phyloP scores from a whole-genome alignment of 2,888 invertebrate species.

The Hyalella azteca region DNA sequence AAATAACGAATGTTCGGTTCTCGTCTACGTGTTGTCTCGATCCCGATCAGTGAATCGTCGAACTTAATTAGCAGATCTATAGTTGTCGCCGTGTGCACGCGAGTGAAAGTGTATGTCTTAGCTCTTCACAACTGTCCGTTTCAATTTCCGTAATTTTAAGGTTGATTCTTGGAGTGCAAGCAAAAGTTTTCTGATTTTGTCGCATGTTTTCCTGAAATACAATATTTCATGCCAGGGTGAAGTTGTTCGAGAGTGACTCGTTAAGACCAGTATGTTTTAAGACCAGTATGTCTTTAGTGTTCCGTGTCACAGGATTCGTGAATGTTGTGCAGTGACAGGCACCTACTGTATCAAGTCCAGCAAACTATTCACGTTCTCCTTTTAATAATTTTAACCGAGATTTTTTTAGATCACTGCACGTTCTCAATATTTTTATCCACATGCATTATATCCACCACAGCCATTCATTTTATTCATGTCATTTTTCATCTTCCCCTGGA shows the following conservation, averaged over 20 bases:
- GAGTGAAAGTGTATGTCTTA: not conserved
- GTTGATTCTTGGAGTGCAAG: not conserved
- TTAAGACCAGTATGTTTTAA: not conserved
- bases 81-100: not conserved
- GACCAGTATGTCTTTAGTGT: not conserved
- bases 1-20: not conserved
- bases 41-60: constrained; percentile 1
- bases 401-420: not conserved
- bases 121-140: not conserved
- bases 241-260: not conserved
- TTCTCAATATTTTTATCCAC: too few species aligned
- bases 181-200: not conserved
- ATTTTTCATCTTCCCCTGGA: too few species aligned
- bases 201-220: not conserved
- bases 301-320: not conserved
- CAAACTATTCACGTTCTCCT: constrained; percentile 23
- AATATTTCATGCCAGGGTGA: too few species aligned
- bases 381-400: not conserved
- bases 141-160: not conserved
- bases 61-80: too few species aligned
- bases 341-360: constrained; percentile 8
- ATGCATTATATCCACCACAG: too few species aligned
- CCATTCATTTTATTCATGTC: too few species aligned
- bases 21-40: constrained; percentile 13
- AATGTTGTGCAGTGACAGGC: constrained; percentile 18